These are phyloP conservation scores for Drosophila tsacasi DNA, from an alignment of 1,140 invertebrate genomes.

Conservation along the genomic window DNA sequence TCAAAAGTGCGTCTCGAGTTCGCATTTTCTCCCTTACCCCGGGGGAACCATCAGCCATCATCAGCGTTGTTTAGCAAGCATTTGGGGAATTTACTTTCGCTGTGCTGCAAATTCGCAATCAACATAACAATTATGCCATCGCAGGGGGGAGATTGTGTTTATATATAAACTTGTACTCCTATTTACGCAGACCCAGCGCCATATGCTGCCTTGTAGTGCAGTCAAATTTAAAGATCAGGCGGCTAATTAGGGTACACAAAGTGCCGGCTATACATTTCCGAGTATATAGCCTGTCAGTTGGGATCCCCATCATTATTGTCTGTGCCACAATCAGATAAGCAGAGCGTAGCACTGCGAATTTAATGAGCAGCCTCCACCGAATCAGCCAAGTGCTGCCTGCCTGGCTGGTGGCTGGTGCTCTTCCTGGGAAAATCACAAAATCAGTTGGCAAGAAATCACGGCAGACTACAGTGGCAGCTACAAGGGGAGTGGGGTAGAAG, in stretches of 20 bases:
- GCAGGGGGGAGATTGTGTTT: background rate
- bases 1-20: slow-evolving; percentile 77
- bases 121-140: slow-evolving; percentile 76
- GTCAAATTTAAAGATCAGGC: slow-evolving; percentile 63
- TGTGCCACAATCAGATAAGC: slow-evolving; percentile 68
- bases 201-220: slow-evolving; percentile 55
- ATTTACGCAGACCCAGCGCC: slow-evolving; percentile 14
- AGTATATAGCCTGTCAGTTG: background rate
- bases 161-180: slow-evolving; percentile 1
- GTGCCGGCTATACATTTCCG: background rate
- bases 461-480: slow-evolving; percentile 27
- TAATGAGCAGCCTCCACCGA: slow-evolving; percentile 59
- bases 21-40: background rate
- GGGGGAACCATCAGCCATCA: slow-evolving; percentile 21
- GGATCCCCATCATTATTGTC: slow-evolving; percentile 64
- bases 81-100: slow-evolving; percentile 55
- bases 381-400: slow-evolving; percentile 4
- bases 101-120: slow-evolving; percentile 74
- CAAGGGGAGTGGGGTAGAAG: background rate
- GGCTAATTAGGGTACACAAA: slow-evolving; percentile 68
- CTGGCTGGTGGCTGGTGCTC: slow-evolving; percentile 33
- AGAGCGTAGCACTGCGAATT: slow-evolving; percentile 67
- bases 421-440: slow-evolving; percentile 79
- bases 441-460: slow-evolving; percentile 81
- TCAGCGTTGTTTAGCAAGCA: slow-evolving; percentile 51